phyloP scores from a whole-genome alignment of 2,113 vertebrate genomes.

The Ellobius talpinus region DNA sequence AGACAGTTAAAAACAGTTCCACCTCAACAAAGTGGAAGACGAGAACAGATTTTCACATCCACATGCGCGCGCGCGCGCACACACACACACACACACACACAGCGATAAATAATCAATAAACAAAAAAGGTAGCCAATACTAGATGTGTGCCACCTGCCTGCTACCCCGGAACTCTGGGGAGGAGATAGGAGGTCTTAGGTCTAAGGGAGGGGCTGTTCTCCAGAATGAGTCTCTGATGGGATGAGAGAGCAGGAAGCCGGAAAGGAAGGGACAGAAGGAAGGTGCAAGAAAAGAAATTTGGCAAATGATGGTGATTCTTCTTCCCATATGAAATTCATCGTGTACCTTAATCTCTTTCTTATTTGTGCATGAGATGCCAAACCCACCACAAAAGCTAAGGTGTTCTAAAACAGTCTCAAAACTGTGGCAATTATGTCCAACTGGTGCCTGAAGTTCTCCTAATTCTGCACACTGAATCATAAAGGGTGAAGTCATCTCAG shows the following conservation, averaged over 20 bases:
- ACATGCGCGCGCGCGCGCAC: neutral
- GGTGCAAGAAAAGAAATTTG: neutral
- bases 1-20: neutral
- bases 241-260: no score
- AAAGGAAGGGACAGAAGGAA: neutral
- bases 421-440: neutral
- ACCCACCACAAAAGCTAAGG: slow-evolving; percentile 14
- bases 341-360: neutral
- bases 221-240: neutral
- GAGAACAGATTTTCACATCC: neutral
- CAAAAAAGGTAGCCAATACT: neutral
- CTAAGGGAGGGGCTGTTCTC: neutral
- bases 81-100: neutral
- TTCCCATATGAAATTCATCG: slow-evolving; percentile 24
- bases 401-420: neutral
- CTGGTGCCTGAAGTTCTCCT: neutral
- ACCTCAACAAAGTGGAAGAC: neutral
- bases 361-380: neutral
- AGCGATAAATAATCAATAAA: neutral
- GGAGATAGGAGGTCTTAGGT: neutral
- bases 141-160: no score
- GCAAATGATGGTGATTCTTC: neutral
- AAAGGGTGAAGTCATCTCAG: neutral
- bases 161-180: neutral
- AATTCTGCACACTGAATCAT: neutral